Evolutionary conservation across 2,113 vertebrate species (phyloP), one percentile per base, ranked within the genome.

Genomic region (Hippocampus guttulatus): DNA sequence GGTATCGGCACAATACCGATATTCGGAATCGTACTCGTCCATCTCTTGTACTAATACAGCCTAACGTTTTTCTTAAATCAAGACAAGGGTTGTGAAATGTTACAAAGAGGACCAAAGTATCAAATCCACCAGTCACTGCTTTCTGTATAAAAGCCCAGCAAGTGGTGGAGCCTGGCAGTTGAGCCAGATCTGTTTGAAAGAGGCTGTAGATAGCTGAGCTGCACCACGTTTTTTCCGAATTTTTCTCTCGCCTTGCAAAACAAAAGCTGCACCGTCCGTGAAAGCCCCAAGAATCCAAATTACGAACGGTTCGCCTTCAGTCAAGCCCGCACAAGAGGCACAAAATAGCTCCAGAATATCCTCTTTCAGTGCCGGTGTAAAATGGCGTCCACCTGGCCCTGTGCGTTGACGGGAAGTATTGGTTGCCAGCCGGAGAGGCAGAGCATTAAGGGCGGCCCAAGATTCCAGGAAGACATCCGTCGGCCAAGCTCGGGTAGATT

Each of bases 391-490:
- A 47, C 64, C 64, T 47, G 64, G 40, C 63, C 21, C 11, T 18
- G 23, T 27, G 41, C 41, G 25, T 18, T 47, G 64, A 65, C 12
- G 9, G 38, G 41, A 45, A 65, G 43, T 47, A 65, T 45, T 65
- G 16, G 64, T n/a, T 47, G 43, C 64, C 64, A 65, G 43, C 43
- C 41, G 38, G 23, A 4, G 43, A 65, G 43, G 64, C 67, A 43
- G 27, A 33, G 14, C 30, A 33, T 38, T 68, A 54, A 40, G 33
- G 49, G 30, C 11, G 21, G 67, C 51, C 3, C 23, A 40, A 54
- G 51, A 55, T 68, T 68, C 67, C 52, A n/a, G 38, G 67, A 68
- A 68, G 67, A 57, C 67, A 68, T 68, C 67, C 51, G 11, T 55
- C 52, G 30, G 38, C 67, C 64, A 38, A 68, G 51, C 67, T 47